These are phyloP conservation scores for Pangasianodon hypophthalmus DNA, from an alignment of 2,113 vertebrate genomes.

Conservation along the genomic window DNA sequence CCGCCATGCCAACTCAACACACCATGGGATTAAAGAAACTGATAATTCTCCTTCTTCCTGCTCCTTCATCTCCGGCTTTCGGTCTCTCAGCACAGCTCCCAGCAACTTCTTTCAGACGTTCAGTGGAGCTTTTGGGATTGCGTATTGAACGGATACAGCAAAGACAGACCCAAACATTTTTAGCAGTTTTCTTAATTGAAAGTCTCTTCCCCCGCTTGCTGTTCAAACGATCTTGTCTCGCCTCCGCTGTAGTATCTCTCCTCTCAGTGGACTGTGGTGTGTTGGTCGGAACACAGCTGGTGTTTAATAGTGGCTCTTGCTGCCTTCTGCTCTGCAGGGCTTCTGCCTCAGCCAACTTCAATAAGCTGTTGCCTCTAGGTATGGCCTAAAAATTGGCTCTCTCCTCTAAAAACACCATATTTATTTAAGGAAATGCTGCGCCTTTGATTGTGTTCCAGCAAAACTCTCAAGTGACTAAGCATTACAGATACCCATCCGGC, in stretches of 20 bases:
- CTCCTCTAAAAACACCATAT: slow-evolving; percentile 32
- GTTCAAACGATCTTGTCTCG: slow-evolving; percentile 26
- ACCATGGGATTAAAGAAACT: slow-evolving; percentile 51
- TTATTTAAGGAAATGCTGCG: slow-evolving; percentile 32
- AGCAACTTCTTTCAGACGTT: slow-evolving; percentile 9
- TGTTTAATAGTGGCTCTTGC: slow-evolving; percentile 34
- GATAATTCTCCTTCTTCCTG: slow-evolving; percentile 39
- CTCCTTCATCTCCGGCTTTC: slow-evolving; percentile 34
- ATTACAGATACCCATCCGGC: not conserved
- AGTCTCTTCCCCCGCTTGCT: slow-evolving; percentile 12
- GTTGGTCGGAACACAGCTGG: slow-evolving; percentile 43
- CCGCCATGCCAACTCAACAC: slow-evolving; percentile 45
- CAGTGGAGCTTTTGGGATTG: not conserved
- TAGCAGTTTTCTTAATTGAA: slow-evolving; percentile 44
- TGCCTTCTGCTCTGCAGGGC: slow-evolving; percentile 39
- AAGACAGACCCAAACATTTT: slow-evolving; percentile 30
- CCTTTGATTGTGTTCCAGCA: slow-evolving; percentile 27
- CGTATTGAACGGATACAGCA: not conserved
- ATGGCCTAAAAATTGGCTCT: slow-evolving; percentile 15
- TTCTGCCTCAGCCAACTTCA: slow-evolving; percentile 24
- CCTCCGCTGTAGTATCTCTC: slow-evolving; percentile 4
- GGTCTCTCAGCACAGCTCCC: not conserved
- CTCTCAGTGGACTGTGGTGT: slow-evolving; percentile 31
- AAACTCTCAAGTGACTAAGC: slow-evolving; percentile 26
- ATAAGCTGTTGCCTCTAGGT: slow-evolving; percentile 25